These are phyloP conservation scores for Acrocera orbiculus DNA, from an alignment of 2,888 invertebrate species.

Conservation along the genomic window DNA sequence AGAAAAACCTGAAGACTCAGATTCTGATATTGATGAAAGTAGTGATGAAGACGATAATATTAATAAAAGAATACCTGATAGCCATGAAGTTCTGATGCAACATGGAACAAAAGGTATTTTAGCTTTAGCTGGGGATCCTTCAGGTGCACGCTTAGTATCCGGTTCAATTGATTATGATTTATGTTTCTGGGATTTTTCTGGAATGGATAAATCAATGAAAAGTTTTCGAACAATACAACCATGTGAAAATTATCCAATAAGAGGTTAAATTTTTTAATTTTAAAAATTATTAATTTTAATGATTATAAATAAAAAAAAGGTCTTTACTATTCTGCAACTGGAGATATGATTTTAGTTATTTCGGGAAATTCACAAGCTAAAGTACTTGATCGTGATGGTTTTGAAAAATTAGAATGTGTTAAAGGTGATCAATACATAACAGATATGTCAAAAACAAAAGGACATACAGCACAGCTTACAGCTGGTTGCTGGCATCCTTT, in stretches of 20 bases:
- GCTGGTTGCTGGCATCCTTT: slow-evolving; percentile 90
- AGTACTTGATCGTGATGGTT: slow-evolving; percentile 85
- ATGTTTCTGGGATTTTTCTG: slow-evolving; percentile 96
- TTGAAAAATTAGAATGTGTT: slow-evolving; percentile 79
- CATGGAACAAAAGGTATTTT: slow-evolving; percentile 83
- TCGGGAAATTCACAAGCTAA: slow-evolving; percentile 88
- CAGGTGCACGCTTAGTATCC: slow-evolving; percentile 70
- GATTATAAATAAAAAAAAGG: slow-evolving; percentile 1
- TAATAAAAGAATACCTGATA: slow-evolving; percentile 48
- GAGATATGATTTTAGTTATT: slow-evolving; percentile 82
- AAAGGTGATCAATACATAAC: slow-evolving; percentile 93
- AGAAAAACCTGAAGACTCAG: slow-evolving; percentile 9
- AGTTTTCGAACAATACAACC: slow-evolving; percentile 88
- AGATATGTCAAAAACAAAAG: slow-evolving; percentile 85
- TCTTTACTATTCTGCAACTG: slow-evolving; percentile 76
- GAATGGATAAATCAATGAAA: slow-evolving; percentile 85
- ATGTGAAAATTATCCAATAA: slow-evolving; percentile 89
- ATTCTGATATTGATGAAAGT: slow-evolving; percentile 21
- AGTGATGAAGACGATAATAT: slow-evolving; percentile 32
- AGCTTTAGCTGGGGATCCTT: slow-evolving; percentile 80
- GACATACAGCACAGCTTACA: slow-evolving; percentile 83
- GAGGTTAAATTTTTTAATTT: slow-evolving; percentile 29
- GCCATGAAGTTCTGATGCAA: slow-evolving; percentile 64
- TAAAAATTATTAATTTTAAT: neutral
- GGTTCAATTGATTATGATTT: slow-evolving; percentile 95